Percentiles rank a stretch among this genome's conserved stretches.
These are phyloP conservation scores for Cantharis nigra DNA, from an alignment of 2,888 invertebrate genomes.

Conservation along the genomic window DNA sequence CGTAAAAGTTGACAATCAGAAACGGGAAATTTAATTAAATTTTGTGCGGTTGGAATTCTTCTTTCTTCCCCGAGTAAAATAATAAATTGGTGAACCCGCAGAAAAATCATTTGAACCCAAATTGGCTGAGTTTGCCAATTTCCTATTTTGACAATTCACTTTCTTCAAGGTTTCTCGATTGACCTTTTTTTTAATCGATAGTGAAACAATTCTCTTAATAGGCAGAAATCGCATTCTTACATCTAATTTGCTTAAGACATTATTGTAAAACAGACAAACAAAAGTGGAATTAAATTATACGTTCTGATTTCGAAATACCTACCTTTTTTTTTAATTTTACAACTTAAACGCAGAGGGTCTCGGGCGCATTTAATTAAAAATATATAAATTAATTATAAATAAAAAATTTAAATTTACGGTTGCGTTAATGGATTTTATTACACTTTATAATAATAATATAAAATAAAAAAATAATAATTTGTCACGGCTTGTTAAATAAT, in stretches of 20 bases:
- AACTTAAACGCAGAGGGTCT: background rate
- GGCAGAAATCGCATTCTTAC: background rate
- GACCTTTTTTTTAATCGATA: background rate
- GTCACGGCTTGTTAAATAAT: background rate
- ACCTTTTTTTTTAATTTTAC: background rate
- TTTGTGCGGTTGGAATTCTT: background rate
- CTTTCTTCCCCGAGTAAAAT: background rate
- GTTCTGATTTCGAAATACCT: background rate
- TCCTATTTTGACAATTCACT: background rate
- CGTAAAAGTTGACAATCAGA: background rate
- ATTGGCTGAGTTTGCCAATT: background rate
- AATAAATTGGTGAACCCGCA: background rate
- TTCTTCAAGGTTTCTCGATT: background rate
- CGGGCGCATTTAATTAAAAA: background rate
- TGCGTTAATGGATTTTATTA: background rate
- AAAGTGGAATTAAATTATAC: background rate
- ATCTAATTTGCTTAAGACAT: background rate
- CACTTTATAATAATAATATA: background rate
- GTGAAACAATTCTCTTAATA: background rate
- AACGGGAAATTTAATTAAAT: background rate
- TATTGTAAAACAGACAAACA: background rate
- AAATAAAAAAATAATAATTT: background rate
- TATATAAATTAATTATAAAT: background rate
- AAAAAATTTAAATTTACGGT: background rate
- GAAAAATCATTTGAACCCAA: background rate